These are phyloP conservation scores for Portunus trituberculatus DNA, from an alignment of 1,140 invertebrate species.

Conservation along the genomic window DNA sequence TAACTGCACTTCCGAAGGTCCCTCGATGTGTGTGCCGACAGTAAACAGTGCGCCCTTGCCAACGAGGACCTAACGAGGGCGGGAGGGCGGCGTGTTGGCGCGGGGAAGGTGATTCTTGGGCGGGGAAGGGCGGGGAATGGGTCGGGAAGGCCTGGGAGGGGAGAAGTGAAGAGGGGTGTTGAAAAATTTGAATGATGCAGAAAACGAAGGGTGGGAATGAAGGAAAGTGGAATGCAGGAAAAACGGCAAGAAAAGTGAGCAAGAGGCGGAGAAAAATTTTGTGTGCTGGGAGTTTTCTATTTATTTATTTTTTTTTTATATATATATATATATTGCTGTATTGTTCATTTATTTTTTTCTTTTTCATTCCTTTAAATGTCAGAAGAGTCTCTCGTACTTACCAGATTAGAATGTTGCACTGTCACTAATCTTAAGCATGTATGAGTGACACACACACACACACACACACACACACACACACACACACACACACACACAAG, in stretches of 20 bases:
- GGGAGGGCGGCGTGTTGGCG: background rate
- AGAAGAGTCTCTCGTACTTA: too few relatives aligned
- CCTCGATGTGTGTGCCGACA: conserved; percentile 15
- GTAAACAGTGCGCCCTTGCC: conserved; percentile 4
- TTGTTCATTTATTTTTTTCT: too few relatives aligned
- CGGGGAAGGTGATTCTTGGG: background rate
- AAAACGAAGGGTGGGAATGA: background rate
- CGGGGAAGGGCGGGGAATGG: background rate
- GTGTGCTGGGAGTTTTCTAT: background rate
- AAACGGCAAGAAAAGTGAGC: background rate
- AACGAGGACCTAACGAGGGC: background rate
- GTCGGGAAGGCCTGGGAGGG: background rate
- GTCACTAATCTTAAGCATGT: background rate
- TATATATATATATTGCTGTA: too few relatives aligned
- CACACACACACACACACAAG: too few relatives aligned
- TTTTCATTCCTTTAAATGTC: too few relatives aligned
- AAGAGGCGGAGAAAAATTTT: background rate
- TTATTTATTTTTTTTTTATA: background rate
- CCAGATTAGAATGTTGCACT: background rate
- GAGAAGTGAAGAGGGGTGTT: background rate
- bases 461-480: too few relatives aligned
- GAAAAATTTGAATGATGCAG: too few relatives aligned
- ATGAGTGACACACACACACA: background rate
- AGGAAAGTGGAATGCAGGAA: background rate
- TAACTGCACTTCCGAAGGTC: background rate